A percentile compares a stretch with the other conserved stretches of the same genome.
phyloP scores from a whole-genome alignment of 2,113 vertebrate species.

The Tachycineta bicolor region DNA sequence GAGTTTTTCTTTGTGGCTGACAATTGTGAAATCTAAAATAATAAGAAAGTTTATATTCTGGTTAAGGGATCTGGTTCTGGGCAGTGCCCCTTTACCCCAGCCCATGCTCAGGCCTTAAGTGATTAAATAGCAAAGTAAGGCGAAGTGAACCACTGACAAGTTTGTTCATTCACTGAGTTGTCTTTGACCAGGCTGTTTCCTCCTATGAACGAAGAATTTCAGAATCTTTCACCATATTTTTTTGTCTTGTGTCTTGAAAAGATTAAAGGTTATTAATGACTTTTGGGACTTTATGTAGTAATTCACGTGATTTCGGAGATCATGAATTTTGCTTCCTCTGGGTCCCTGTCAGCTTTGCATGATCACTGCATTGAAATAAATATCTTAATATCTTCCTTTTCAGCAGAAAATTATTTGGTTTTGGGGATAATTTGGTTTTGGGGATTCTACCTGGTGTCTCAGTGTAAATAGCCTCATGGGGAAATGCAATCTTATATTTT shows the following conservation, averaged over 20 bases:
- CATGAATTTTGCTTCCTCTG: background rate
- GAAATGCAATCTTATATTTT: background rate
- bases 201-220: background rate
- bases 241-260: background rate
- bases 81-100: background rate
- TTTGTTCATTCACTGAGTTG: background rate
- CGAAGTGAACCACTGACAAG: rapidly evolving
- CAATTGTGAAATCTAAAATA: background rate
- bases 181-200: background rate
- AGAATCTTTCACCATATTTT: background rate
- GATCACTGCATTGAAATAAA: background rate
- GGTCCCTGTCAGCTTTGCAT: background rate
- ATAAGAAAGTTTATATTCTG: background rate
- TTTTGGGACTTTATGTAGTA: background rate
- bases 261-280: background rate
- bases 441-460: background rate
- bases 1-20: background rate
- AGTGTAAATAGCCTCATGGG: background rate
- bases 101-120: background rate
- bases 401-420: background rate
- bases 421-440: background rate
- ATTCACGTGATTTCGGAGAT: background rate
- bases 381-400: background rate
- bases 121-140: background rate
- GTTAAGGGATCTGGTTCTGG: background rate